phyloP scores from a whole-genome alignment of 2,888 invertebrate species.

The Spicauda simplicius region DNA sequence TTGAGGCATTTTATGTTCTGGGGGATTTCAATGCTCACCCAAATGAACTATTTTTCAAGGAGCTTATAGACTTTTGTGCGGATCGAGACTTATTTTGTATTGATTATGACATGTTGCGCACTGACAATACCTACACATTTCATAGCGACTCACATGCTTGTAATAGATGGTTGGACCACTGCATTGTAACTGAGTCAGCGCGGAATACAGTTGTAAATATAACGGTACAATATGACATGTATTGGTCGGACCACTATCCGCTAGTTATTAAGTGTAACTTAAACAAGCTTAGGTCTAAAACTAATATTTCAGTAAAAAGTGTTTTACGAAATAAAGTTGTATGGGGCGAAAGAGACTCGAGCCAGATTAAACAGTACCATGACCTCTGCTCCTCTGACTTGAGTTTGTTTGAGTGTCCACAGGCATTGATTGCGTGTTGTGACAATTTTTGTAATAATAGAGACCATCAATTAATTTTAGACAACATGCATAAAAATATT shows the following conservation, averaged over 20 bases:
- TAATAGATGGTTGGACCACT: not conserved
- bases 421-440: not conserved
- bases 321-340: not conserved
- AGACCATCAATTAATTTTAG: not conserved
- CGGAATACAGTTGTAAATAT: not conserved
- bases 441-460: not conserved
- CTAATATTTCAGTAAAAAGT: not conserved
- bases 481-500: not conserved
- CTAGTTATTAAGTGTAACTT: not conserved
- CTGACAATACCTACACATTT: conserved; percentile 1
- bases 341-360: not conserved
- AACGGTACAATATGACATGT: not conserved
- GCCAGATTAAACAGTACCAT: not conserved
- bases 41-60: no score
- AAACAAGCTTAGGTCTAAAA: not conserved
- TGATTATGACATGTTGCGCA: not conserved
- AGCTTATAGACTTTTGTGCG: no score
- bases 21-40: no score
- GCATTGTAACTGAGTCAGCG: not conserved
- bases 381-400: not conserved
- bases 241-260: conserved; percentile 5
- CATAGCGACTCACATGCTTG: not conserved
- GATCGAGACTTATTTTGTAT: not conserved
- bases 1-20: no score
- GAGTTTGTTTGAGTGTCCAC: not conserved